phyloP scores from a whole-genome alignment of 2,888 invertebrate species.

The Thera obeliscata region DNA sequence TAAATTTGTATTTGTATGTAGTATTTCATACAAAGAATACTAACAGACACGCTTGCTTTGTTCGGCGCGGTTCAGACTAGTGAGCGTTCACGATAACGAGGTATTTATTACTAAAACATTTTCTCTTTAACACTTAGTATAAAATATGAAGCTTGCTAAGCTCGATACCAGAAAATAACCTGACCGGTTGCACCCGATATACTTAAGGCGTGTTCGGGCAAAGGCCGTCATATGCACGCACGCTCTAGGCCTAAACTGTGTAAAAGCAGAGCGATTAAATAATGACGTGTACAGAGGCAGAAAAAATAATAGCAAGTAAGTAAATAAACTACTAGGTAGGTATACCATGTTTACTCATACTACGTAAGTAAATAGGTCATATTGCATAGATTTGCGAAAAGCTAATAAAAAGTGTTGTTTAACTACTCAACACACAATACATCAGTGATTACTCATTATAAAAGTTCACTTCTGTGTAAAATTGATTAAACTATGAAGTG shows the following conservation, averaged over 20 bases:
- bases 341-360: too few species aligned
- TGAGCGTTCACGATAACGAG: background rate
- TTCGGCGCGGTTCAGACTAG: background rate
- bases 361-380: too few species aligned
- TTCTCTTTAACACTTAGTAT: constrained; percentile 13
- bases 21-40: too few species aligned
- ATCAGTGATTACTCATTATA: too few species aligned
- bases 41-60: too few species aligned
- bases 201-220: constrained; percentile 36
- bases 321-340: too few species aligned
- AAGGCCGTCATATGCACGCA: constrained; percentile 37
- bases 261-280: constrained; percentile 10
- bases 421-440: too few species aligned
- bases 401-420: too few species aligned
- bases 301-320: background rate
- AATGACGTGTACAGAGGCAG: background rate
- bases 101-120: constrained; percentile 8
- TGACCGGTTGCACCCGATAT: constrained; percentile 36
- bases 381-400: too few species aligned
- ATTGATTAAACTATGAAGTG: too few species aligned
- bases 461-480: too few species aligned
- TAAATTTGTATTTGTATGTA: too few species aligned
- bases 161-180: constrained; percentile 41
- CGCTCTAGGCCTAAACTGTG: background rate
- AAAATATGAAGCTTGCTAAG: constrained; percentile 40